phyloP scores from a whole-genome alignment of 2,888 invertebrate genomes.

The Lathronympha strigana region DNA sequence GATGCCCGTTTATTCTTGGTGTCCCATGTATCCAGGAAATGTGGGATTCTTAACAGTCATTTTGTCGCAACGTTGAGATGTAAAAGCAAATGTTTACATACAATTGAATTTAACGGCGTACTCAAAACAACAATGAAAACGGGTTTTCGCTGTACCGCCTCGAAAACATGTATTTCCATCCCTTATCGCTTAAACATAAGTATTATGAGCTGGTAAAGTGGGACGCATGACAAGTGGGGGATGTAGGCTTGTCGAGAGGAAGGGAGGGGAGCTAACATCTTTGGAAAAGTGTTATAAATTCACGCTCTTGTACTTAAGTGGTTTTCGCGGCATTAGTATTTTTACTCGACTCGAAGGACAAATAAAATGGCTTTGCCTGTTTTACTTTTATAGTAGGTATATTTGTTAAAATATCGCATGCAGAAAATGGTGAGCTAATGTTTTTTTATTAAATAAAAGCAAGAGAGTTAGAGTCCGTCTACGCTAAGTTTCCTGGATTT shows the following conservation, averaged over 20 bases:
- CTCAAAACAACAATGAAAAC: constrained; percentile 7
- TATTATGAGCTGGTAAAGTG: constrained; percentile 13
- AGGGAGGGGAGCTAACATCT: constrained; percentile 1
- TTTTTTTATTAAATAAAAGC: too few relatives aligned
- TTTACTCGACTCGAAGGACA: background rate
- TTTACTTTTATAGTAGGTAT: background rate
- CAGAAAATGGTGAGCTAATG: too few relatives aligned
- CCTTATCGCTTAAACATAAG: constrained; percentile 15
- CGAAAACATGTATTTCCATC: background rate
- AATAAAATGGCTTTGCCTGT: constrained; percentile 8
- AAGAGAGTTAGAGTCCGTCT: too few relatives aligned
- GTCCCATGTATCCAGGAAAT: too few relatives aligned
- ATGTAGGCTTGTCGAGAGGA: background rate
- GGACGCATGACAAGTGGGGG: background rate
- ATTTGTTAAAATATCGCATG: background rate
- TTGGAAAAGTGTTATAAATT: constrained; percentile 24
- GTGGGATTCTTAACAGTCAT: too few relatives aligned
- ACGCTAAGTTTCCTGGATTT: too few relatives aligned
- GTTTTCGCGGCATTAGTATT: constrained; percentile 21
- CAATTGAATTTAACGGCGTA: constrained; percentile 5
- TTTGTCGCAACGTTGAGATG: background rate
- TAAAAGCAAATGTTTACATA: constrained; percentile 1
- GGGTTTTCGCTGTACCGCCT: background rate
- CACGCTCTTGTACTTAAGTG: constrained; percentile 20
- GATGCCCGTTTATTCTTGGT: too few relatives aligned